A percentile compares a stretch with the other conserved stretches of the same genome.
These are phyloP conservation scores for Cephus cinctus DNA, from an alignment of 1,140 invertebrate species.

Conservation along the genomic window DNA sequence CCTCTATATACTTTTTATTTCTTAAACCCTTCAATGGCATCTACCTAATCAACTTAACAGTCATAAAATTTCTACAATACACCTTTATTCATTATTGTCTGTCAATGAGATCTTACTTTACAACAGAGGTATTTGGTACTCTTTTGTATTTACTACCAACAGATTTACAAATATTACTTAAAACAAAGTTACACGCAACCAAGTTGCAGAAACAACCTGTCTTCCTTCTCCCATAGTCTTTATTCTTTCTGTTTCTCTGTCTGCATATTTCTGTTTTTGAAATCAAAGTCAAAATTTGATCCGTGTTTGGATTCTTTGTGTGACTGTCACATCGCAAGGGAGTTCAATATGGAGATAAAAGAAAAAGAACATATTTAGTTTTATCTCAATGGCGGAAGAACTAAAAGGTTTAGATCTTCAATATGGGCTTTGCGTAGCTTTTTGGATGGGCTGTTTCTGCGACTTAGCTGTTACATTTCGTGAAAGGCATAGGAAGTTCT, in stretches of 20 bases:
- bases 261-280: not conserved
- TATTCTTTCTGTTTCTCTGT: conserved; percentile 5
- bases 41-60: conserved; percentile 16
- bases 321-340: not conserved
- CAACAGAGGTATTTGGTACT: not conserved
- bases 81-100: too few relatives aligned
- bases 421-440: not conserved
- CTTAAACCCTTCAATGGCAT: conserved; percentile 20
- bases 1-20: conserved; percentile 33
- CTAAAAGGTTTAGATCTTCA: not conserved
- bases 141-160: not conserved
- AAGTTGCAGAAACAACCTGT: conserved; percentile 24
- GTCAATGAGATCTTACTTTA: not conserved
- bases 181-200: conserved; percentile 11
- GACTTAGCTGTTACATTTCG: conserved; percentile 33
- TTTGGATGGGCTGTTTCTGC: conserved; percentile 25
- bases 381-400: too few relatives aligned
- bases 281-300: not conserved
- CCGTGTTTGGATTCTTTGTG: not conserved
- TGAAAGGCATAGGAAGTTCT: conserved; percentile 21
- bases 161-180: not conserved
- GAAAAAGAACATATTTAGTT: too few relatives aligned
- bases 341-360: not conserved
- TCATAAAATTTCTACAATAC: conserved; percentile 11
- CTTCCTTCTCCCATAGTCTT: conserved; percentile 8